These are phyloP conservation scores for Puntigrus tetrazona DNA, from an alignment of 2,113 vertebrate genomes.

Conservation along the genomic window DNA sequence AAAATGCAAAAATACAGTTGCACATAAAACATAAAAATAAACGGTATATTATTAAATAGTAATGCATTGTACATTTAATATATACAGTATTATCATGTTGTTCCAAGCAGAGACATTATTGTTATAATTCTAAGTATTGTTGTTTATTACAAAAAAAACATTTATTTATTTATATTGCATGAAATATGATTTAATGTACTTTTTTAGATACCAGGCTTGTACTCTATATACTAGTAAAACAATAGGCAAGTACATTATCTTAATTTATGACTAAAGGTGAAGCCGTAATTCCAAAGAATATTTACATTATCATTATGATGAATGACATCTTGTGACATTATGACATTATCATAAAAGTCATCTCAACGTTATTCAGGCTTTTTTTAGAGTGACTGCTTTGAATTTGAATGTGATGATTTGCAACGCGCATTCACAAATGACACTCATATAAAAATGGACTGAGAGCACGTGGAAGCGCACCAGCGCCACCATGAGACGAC, in stretches of 20 bases:
- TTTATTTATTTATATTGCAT: background rate
- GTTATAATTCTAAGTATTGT: background rate
- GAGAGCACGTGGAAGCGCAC: background rate
- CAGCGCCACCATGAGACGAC: conserved; percentile 40
- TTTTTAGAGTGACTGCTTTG: background rate
- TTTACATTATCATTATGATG: background rate
- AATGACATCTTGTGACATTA: background rate
- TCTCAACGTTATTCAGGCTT: background rate
- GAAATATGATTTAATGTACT: background rate
- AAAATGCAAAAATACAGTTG: no score
- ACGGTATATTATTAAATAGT: background rate
- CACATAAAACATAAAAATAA: background rate
- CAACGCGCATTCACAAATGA: background rate
- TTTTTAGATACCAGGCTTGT: background rate
- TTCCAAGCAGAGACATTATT: background rate
- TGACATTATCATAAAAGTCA: background rate
- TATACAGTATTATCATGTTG: background rate
- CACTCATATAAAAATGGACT: background rate
- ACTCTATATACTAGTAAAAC: background rate
- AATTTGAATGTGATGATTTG: background rate
- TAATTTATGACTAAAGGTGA: background rate
- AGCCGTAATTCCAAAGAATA: background rate
- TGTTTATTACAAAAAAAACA: background rate
- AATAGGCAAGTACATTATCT: background rate
- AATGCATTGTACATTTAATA: background rate